Conservation (phyloP, 2,113 vertebrate species). For the Amblyornis subalaris region DNA sequence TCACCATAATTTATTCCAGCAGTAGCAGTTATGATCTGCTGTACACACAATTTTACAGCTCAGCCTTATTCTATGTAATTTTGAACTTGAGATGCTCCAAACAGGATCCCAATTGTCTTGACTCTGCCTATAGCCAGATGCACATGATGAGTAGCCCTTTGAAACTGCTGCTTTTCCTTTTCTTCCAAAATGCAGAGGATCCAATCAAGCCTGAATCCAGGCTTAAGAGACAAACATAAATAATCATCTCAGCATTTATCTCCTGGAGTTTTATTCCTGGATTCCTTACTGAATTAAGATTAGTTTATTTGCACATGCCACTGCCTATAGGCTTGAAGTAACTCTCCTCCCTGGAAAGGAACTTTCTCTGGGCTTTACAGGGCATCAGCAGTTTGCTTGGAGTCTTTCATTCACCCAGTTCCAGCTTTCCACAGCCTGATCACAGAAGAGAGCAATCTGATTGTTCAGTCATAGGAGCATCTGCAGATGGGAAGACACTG, state of each 20-base stretch:
- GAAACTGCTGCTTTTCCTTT: neutral
- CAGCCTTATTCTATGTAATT: neutral
- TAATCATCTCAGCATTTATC: neutral
- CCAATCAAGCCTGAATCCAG: neutral
- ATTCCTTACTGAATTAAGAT: neutral
- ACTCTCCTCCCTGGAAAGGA: slow-evolving; percentile 54
- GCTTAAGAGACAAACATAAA: neutral
- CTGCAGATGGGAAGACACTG: neutral
- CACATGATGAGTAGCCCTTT: neutral
- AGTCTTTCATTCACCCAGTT: slow-evolving; percentile 65
- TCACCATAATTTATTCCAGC: neutral
- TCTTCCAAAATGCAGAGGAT: neutral
- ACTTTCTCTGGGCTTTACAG: slow-evolving; percentile 52
- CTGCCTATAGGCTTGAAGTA: neutral
- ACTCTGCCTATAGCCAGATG: neutral
- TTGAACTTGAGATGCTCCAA: neutral
- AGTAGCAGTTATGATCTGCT: neutral
- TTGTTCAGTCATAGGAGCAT: neutral
- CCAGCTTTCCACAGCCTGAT: slow-evolving; percentile 42
- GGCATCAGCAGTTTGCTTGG: slow-evolving; percentile 24
- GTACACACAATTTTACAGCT: neutral
- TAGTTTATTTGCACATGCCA: neutral
- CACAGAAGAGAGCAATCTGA: neutral
- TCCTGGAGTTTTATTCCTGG: neutral
- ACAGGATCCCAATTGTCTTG: neutral